Evolutionary conservation across 2,113 vertebrate species (phyloP).

Genomic region (Nannobrachium achirus): DNA sequence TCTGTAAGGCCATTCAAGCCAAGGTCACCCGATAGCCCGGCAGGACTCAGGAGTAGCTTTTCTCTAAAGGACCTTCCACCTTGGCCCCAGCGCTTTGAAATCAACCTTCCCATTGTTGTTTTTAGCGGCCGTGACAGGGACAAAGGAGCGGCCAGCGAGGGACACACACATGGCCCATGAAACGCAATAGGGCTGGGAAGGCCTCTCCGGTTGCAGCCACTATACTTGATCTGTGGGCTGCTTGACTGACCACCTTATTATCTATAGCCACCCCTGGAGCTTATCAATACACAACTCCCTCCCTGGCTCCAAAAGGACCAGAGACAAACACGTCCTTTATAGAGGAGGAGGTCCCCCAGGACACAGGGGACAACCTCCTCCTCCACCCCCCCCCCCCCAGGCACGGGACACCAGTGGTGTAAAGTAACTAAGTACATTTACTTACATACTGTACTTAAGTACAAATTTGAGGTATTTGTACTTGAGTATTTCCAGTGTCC

Average conservation of each 20-base stretch:
- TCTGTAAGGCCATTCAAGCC: constrained; percentile 73
- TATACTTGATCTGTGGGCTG: constrained; percentile 89
- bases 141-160: constrained; percentile 66
- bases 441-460: no score
- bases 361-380: no score
- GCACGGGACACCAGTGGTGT: constrained; percentile 75
- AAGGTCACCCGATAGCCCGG: constrained; percentile 72
- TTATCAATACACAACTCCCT: constrained; percentile 74
- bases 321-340: constrained; percentile 89
- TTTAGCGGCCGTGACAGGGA: constrained; percentile 78
- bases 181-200: constrained; percentile 90
- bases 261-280: constrained; percentile 76
- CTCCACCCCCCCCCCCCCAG: constrained; percentile 27
- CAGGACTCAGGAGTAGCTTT: constrained; percentile 53
- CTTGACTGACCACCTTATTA: constrained; percentile 92
- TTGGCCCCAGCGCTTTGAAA: constrained; percentile 77
- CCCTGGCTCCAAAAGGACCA: constrained; percentile 77
- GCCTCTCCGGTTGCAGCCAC: constrained; percentile 85
- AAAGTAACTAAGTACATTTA: no score
- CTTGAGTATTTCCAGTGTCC: no score
- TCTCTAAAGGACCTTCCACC: constrained; percentile 59
- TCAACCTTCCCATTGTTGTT: constrained; percentile 80
- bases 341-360: constrained; percentile 41
- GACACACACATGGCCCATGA: constrained; percentile 70
- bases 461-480: no score